Conservation (phyloP, 92 coral and sea anemone genomes). For the Epizoanthus scotinus region DNA sequence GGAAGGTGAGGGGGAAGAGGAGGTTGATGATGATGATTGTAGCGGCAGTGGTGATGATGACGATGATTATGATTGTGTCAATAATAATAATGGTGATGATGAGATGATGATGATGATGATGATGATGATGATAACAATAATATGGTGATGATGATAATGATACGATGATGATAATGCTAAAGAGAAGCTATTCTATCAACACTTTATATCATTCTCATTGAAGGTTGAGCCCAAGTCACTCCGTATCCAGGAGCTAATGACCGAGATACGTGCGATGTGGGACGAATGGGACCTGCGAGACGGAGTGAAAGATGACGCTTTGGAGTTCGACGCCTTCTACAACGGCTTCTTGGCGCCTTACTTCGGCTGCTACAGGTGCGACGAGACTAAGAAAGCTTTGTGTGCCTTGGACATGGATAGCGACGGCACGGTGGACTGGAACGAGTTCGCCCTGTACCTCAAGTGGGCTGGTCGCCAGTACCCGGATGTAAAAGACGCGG, state of each 20-base stretch:
- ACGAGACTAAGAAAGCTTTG: slow-evolving; percentile 65
- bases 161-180: no score
- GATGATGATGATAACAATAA: no score
- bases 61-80: no score
- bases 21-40: no score
- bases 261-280: slow-evolving; percentile 70
- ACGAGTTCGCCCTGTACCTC: slow-evolving; percentile 78
- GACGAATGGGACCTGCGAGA: slow-evolving; percentile 75
- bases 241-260: slow-evolving; percentile 50
- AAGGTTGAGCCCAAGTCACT: slow-evolving; percentile 35
- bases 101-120: background rate
- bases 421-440: slow-evolving; percentile 75
- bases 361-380: slow-evolving; percentile 70
- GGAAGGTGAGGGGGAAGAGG: no score
- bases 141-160: no score
- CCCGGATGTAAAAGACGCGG: slow-evolving; percentile 59
- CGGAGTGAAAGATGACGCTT: slow-evolving; percentile 44
- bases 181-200: no score
- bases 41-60: no score
- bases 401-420: slow-evolving; percentile 76
- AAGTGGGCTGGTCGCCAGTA: slow-evolving; percentile 84
- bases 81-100: no score
- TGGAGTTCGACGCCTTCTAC: slow-evolving; percentile 69
- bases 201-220: background rate
- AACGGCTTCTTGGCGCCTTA: slow-evolving; percentile 76